Base-by-base conservation (phyloP, 2,113 vertebrate species). In the Melospiza georgiana region DNA sequence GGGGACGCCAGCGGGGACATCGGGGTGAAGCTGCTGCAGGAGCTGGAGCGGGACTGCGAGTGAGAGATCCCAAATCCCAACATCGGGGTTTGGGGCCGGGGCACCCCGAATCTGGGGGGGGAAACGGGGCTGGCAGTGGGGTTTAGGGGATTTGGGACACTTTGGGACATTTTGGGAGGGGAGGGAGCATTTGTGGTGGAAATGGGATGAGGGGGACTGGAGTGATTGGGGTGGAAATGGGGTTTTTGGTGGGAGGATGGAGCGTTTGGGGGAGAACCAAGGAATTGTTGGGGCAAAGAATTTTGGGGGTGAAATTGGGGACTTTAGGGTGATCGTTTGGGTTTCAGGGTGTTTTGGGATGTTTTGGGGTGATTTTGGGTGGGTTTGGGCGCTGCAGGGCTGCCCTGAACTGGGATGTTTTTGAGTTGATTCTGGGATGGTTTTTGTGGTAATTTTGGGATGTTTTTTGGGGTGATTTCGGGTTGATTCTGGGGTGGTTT, bases 11-110 rank as follows among this genome's bases (percentile, higher is more conserved):
- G 55, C 6, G 63, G 66, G 20, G 17, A 6, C 9, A 15, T 83
- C 12, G 94, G 97, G 94, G 51, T 90, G 61, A 95, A 93, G 76
- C 93, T 98, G 83, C 97, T 96, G 55, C 82, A 27, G 15, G 96
- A 98, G 13, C 57, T 98, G 77, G 18, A 10, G 1, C 95, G 91
- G 78, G 98, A 98, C 87, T 97, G 98, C 94, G 57, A 46, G 98
- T 98, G 46, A 25, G 61, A 1, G 5, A 35, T 1, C 87, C 25
- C n/a, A 39, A 54, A 72, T 14, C 51, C 68, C 48, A 22, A 30
- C 28, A 11, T 15, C 16, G 2, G 44, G 12, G 10, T 20, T 31
- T 27, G 59, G 41, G 25, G 28, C 25, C 0, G 5, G 27, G 21
- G 18, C 8, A 27, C 24, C 57, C 57, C 21, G 4, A 10, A 48